Evolutionary conservation across 2,888 invertebrate genomes (phyloP), one percentile per base, ranked within the genome.

Genomic region (Ellobium chinense): DNA sequence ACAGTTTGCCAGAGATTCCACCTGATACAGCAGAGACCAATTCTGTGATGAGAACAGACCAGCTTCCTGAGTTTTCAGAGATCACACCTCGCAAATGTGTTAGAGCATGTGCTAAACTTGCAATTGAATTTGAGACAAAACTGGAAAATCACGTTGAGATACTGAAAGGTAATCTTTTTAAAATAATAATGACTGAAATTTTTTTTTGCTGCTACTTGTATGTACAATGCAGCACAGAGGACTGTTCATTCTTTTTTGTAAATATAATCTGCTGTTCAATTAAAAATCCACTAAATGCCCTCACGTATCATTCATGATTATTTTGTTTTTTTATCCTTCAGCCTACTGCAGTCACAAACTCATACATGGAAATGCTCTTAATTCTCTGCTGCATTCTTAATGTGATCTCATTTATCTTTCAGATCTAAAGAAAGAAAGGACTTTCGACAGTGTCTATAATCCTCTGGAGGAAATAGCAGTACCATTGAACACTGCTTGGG

Each of bases 401-500:
- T n/a, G n/a, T n/a, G n/a, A n/a, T n/a, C n/a, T n/a, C n/a, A n/a
- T n/a, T 39, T 75, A 36, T 60, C 62, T 74, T 78, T 24, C 83
- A 91, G 91, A 90, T 82, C 77, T 68, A 0, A 82, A 79, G n/a
- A 60, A 81, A 34, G 82, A 85, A 68, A 85, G 86, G 78, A 89
- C 84, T n/a, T 92, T 92, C 85, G 85, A 87, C 27, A 80, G 82
- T 63, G 85, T 92, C 7, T 91, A 91, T 76, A 78, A 87, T 66
- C 88, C 89, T 4, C 85, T 91, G 27, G 92, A 98, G 91, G 94
- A 95, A 87, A 92, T 95, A 1, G 95, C 95, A 46, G 94, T 95
- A 0, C 95, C 96, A 14, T 93, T 98, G 69, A 96, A 97, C 90
- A 95, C 95, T 70, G 97, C 97, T 3, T 97, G 97, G 97, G 97